Conservation (phyloP, 1,140 invertebrate species). For the Lepidotrigona ventralis region DNA sequence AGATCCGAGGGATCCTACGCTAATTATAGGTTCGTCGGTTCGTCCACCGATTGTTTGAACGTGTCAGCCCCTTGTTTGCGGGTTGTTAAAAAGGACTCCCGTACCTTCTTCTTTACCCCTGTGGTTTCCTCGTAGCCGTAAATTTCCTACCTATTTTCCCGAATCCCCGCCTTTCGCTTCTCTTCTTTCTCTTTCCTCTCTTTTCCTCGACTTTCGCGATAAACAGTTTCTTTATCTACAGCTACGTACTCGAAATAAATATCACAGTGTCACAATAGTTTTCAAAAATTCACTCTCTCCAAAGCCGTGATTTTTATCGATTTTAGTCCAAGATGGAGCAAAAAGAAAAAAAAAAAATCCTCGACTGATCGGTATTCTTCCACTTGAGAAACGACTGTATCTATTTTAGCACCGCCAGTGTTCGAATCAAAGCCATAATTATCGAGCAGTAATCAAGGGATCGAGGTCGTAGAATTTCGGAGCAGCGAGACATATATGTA, state of each 20-base stretch:
- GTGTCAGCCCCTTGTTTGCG: conserved; percentile 75
- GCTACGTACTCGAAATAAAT: too few species aligned
- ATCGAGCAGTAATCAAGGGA: background rate
- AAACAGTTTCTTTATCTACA: background rate
- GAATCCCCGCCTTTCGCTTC: background rate
- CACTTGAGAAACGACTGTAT: background rate
- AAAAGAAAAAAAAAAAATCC: too few species aligned
- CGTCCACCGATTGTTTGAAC: conserved; percentile 70
- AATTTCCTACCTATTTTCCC: conserved; percentile 31
- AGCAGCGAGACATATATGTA: background rate
- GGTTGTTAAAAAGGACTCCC: conserved; percentile 68
- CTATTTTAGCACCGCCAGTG: background rate
- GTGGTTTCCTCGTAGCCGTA: conserved; percentile 21
- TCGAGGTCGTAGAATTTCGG: background rate
- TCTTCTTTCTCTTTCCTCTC: background rate
- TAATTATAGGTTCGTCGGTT: conserved; percentile 74
- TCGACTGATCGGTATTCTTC: background rate
- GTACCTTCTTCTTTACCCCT: conserved; percentile 15
- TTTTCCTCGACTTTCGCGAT: background rate
- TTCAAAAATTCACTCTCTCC: too few species aligned
- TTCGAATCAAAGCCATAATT: background rate
- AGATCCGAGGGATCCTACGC: conserved; percentile 63
- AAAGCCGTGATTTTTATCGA: too few species aligned
- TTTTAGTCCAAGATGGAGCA: too few species aligned
- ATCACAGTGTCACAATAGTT: too few species aligned